Base-by-base conservation (phyloP, 2,113 vertebrate species). In the Donacobius atricapilla region DNA sequence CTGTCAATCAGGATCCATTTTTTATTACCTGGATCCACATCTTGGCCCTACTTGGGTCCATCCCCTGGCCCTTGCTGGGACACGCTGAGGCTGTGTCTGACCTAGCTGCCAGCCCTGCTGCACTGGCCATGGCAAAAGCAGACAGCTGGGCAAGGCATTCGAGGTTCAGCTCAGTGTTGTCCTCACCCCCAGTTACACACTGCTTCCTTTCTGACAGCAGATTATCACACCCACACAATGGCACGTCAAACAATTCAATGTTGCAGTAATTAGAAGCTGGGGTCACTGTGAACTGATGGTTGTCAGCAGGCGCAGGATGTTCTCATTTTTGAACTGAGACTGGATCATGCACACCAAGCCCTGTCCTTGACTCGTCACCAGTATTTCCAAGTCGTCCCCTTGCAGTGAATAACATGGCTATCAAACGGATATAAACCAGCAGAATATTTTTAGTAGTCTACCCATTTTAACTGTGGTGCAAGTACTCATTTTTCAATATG, bases 141-240 rank as follows among this genome's bases (percentile, higher is more conserved):
- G 24, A 4, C 28, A 39, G 51, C 6, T 1, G 0, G 37, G 28
- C 33, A 42, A 70, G 47, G n/a, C 3, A 0, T 33, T 44, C 8
- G 6, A 72, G 56, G 35, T 13, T 84, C 42, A 48, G 13, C 61
- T 90, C 73, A 48, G 33, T 21, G 12, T 21, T 77, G 20, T 57
- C 31, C 40, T 15, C 1, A 0, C 16, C 7, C 30, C 18, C 39
- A 73, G 40, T 73, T 60, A 39, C 2, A 66, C 22, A 22, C 42
- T 68, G 13, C 42, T 78, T 72, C 45, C 19, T 60, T 87, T 93
- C 31, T 79, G 61, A 92, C 60, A 90, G 50, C 21, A 57, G n/a
- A 53, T 83, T n/a, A n/a, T 63, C 69, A 39, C 4, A 4, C 17
- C 63, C 60, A 58, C 11, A 0, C 56, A 40, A 44, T 3, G 88